phyloP scores from a whole-genome alignment of 2,113 vertebrate genomes.

The Eulemur macaco region DNA sequence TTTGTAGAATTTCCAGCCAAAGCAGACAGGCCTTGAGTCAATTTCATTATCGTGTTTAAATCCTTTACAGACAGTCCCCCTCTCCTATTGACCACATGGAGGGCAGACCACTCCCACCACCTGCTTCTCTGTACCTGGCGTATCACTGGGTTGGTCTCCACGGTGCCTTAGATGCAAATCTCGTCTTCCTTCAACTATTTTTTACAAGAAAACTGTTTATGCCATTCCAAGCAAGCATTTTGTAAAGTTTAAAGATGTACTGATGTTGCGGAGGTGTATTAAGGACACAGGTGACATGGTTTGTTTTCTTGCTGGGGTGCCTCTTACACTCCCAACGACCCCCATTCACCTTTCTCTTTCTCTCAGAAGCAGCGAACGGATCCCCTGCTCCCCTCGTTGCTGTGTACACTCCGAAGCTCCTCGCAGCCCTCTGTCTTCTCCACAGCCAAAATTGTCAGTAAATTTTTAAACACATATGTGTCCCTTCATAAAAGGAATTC shows the following conservation, averaged over 20 bases:
- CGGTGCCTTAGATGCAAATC: not conserved
- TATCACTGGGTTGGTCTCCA: not conserved
- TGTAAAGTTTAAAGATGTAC: not conserved
- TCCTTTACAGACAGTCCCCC: not conserved
- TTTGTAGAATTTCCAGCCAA: not conserved
- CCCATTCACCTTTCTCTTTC: not conserved
- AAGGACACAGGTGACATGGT: not conserved
- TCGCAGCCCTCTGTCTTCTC: not conserved
- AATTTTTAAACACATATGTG: not conserved
- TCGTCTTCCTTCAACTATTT: not conserved
- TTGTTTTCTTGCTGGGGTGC: not conserved
- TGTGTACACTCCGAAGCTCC: accelerated
- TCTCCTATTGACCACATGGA: accelerated
- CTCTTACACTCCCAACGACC: accelerated
- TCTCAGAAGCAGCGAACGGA: not conserved
- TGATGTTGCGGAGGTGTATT: not conserved
- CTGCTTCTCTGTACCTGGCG: not conserved
- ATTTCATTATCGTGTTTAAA: not conserved
- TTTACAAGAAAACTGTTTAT: not conserved
- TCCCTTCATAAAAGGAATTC: not conserved
- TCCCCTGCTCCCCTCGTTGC: not conserved
- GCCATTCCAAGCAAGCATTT: not conserved
- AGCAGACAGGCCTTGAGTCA: not conserved
- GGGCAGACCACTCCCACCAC: too few species aligned
- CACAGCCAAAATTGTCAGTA: not conserved